A percentile compares a stretch with the other conserved stretches of the same genome.
phyloP scores from a whole-genome alignment of 2,113 vertebrate genomes.

The Austrofundulus limnaeus region DNA sequence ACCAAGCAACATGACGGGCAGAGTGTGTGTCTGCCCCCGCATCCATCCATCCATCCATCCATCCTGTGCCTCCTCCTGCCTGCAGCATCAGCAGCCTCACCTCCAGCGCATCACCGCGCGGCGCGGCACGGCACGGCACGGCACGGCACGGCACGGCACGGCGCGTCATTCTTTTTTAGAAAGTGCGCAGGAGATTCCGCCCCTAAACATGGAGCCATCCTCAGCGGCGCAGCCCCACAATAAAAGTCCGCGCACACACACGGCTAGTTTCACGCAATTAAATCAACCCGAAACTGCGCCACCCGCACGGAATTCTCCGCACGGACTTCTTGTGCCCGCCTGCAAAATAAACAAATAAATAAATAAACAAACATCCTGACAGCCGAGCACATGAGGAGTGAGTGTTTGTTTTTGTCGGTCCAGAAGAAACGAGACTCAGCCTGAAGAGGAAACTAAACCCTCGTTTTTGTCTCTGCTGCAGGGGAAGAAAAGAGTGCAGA shows the following conservation, averaged over 20 bases:
- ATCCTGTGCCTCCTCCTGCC: conserved; percentile 32
- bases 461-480: conserved; percentile 21
- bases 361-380: conserved; percentile 28
- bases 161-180: conserved; percentile 46
- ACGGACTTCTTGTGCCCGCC: conserved; percentile 6
- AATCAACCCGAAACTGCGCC: conserved; percentile 13
- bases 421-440: conserved; percentile 18
- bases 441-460: conserved; percentile 25
- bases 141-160: no score
- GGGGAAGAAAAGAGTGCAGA: not conserved
- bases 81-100: conserved; percentile 46
- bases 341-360: conserved; percentile 23
- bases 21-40: conserved; percentile 40
- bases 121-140: no score
- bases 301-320: conserved; percentile 1
- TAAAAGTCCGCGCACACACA: conserved; percentile 23
- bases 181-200: conserved; percentile 73
- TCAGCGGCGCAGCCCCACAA: not conserved
- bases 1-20: conserved; percentile 35
- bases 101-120: conserved; percentile 59
- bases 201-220: conserved; percentile 51
- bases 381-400: conserved; percentile 38
- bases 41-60: no score
- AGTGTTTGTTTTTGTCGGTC: conserved; percentile 39
- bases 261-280: not conserved